A percentile compares a stretch with the other conserved stretches of the same genome.
Conservation (phyloP, 2,113 vertebrate species). For the Hylia prasina region DNA sequence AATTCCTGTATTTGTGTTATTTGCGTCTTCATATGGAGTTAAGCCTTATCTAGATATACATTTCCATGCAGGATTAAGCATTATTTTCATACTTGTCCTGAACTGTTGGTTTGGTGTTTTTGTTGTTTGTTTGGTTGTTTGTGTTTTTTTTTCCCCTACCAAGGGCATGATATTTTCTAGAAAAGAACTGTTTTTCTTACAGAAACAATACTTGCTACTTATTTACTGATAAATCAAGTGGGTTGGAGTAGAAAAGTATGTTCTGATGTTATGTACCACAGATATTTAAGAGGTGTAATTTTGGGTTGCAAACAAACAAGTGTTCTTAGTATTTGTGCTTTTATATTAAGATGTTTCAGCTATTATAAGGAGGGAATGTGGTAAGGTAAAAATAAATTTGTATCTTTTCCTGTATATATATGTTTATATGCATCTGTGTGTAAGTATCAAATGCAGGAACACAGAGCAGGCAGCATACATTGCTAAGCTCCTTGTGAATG, state of each 20-base stretch:
- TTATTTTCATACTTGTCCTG: neutral
- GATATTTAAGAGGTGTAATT: neutral
- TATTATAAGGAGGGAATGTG: neutral
- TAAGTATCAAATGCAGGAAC: neutral
- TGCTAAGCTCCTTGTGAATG: neutral
- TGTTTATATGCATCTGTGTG: neutral
- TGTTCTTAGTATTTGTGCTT: neutral
- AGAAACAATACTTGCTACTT: neutral
- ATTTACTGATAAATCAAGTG: neutral
- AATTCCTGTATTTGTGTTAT: too few species aligned
- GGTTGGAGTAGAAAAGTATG: neutral
- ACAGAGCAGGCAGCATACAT: neutral
- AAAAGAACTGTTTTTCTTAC: neutral
- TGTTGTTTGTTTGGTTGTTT: too few species aligned
- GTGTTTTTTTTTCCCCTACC: too few species aligned
- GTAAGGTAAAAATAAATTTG: neutral
- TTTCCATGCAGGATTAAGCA: neutral
- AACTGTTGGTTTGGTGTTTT: neutral
- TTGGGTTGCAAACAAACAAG: neutral
- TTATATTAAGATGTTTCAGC: neutral
- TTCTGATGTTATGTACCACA: neutral
- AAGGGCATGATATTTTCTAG: neutral
- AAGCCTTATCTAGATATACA: neutral
- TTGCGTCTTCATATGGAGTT: neutral
- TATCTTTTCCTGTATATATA: fast-evolving